Conservation (phyloP, 1,140 invertebrate genomes). For the Drosophila pallidifrons region DNA sequence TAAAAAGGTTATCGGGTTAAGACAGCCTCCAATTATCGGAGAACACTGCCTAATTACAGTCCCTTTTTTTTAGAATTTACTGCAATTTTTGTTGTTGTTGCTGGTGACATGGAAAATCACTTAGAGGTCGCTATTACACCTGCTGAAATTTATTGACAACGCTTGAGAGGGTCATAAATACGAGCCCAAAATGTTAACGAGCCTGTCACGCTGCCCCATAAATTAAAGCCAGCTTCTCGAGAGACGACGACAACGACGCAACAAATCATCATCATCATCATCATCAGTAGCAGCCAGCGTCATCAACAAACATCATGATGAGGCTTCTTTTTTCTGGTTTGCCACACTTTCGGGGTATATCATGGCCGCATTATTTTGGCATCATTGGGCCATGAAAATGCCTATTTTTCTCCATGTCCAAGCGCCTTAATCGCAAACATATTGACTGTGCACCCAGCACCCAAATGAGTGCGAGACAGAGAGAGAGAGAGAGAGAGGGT, state of each 20-base stretch:
- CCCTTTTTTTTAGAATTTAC: not conserved
- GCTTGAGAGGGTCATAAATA: slow-evolving; percentile 48
- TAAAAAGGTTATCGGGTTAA: not conserved
- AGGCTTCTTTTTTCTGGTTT: slow-evolving; percentile 1
- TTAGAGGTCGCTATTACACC: slow-evolving; percentile 50
- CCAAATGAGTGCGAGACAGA: not conserved
- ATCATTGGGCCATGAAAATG: slow-evolving; percentile 77
- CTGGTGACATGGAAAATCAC: slow-evolving; percentile 68
- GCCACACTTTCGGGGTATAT: slow-evolving; percentile 10
- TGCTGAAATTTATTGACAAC: slow-evolving; percentile 64
- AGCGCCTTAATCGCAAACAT: slow-evolving; percentile 69
- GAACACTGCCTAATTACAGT: slow-evolving; percentile 24
- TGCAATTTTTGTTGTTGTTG: slow-evolving; percentile 8
- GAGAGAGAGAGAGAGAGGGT: not conserved
- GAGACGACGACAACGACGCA: slow-evolving; percentile 16
- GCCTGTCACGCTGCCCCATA: slow-evolving; percentile 57
- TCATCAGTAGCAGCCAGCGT: not conserved
- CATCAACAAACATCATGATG: slow-evolving; percentile 19
- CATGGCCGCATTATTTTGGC: slow-evolving; percentile 58
- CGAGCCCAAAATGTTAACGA: slow-evolving; percentile 57
- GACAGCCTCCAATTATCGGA: not conserved
- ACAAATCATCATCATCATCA: slow-evolving; percentile 69
- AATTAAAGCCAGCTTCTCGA: slow-evolving; percentile 52
- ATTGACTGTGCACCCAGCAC: slow-evolving; percentile 56
- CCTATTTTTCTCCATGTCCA: slow-evolving; percentile 44